phyloP scores from a whole-genome alignment of 1,140 invertebrate genomes.

The Campoletis sonorensis region DNA sequence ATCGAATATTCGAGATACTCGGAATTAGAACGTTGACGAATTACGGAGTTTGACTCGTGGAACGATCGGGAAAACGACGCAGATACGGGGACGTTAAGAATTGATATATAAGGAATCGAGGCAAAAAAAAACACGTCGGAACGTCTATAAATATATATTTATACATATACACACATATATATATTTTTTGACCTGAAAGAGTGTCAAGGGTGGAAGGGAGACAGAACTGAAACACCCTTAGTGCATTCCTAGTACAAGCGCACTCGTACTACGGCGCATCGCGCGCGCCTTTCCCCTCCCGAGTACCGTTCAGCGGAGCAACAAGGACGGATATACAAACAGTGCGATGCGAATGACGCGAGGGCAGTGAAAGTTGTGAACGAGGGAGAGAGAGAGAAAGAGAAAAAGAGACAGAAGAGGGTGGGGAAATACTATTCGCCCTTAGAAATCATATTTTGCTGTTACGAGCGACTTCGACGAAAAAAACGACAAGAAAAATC shows the following conservation, averaged over 20 bases:
- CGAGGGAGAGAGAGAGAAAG: neutral
- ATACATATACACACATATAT: no score
- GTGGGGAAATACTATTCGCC: neutral
- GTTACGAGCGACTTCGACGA: no score
- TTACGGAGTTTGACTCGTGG: no score
- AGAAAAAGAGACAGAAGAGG: neutral
- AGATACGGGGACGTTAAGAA: neutral
- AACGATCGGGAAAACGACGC: no score
- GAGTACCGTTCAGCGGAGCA: neutral
- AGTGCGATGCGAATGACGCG: neutral
- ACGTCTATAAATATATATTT: neutral
- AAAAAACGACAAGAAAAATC: no score
- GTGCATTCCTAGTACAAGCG: constrained; percentile 12
- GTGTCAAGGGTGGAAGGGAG: constrained; percentile 42
- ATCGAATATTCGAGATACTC: neutral
- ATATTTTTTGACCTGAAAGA: neutral
- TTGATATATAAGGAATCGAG: neutral
- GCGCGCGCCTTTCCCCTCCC: neutral
- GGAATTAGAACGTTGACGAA: no score
- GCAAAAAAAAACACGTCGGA: neutral
- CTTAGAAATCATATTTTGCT: neutral
- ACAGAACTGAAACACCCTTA: constrained; percentile 51
- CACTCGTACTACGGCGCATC: constrained; percentile 17
- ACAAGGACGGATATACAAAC: constrained; percentile 4
- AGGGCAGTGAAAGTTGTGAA: constrained; percentile 1